Conservation (phyloP, 2,888 invertebrate species). For the Anticlea derivata region DNA sequence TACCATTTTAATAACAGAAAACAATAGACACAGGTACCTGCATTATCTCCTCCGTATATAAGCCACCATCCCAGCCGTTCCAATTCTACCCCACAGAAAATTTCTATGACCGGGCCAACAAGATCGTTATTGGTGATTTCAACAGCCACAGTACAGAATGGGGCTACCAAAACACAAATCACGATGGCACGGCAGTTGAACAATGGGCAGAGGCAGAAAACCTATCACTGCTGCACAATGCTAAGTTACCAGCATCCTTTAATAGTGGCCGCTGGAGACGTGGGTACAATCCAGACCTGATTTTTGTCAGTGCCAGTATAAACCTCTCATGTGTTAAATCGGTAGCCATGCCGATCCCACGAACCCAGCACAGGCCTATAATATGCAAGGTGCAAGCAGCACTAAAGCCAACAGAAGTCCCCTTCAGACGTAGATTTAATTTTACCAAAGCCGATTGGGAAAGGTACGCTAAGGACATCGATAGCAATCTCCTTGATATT, state of each 20-base stretch:
- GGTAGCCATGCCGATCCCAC: not conserved
- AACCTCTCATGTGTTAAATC: not conserved
- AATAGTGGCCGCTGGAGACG: not conserved
- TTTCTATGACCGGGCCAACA: no score
- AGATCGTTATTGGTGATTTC: not conserved
- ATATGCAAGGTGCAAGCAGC: no score
- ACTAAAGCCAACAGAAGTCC: no score
- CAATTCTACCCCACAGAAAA: no score
- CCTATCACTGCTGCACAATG: not conserved
- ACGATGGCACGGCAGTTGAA: not conserved
- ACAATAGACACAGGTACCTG: no score
- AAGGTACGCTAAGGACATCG: no score
- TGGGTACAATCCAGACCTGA: not conserved
- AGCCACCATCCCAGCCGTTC: no score
- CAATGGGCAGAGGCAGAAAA: not conserved
- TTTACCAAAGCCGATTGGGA: no score
- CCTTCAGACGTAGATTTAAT: no score
- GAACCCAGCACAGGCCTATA: not conserved
- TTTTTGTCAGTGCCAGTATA: not conserved
- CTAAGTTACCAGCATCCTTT: not conserved
- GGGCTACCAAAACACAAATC: not conserved
- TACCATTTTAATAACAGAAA: no score
- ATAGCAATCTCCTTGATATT: no score
- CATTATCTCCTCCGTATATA: no score
- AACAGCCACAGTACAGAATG: not conserved